Conservation (phyloP, 2,113 vertebrate genomes). For the Centrocercus urophasianus region DNA sequence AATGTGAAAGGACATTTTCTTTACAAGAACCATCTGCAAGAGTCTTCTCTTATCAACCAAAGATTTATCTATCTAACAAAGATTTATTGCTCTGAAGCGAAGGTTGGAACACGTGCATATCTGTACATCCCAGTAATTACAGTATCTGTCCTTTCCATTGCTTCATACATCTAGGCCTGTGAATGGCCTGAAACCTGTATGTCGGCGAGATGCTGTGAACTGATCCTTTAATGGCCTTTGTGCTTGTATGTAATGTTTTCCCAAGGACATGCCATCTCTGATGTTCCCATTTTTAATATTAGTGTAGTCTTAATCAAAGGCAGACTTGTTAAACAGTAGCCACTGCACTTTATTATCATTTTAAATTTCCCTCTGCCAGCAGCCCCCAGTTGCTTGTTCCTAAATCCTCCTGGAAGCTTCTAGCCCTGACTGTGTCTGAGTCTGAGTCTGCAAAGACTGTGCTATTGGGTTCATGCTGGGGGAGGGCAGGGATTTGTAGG, state of each 20-base stretch:
- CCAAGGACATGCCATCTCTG: background rate
- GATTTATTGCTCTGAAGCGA: constrained; percentile 50
- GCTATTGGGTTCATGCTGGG: background rate
- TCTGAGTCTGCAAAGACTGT: background rate
- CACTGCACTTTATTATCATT: background rate
- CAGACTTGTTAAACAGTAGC: constrained; percentile 18
- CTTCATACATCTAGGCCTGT: constrained; percentile 44
- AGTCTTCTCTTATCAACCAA: background rate
- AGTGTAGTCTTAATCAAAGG: background rate
- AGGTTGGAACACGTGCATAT: constrained; percentile 40
- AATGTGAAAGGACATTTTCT: constrained; percentile 33
- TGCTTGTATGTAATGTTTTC: constrained; percentile 19
- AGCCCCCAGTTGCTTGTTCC: background rate
- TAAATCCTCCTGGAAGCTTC: constrained; percentile 8
- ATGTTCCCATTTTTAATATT: background rate
- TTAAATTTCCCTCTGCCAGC: constrained; percentile 24
- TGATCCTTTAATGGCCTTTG: constrained; percentile 28
- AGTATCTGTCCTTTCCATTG: constrained; percentile 55
- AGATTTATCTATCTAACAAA: constrained; percentile 40
- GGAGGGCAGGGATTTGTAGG: background rate
- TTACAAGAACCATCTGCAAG: constrained; percentile 18
- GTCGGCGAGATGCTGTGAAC: background rate
- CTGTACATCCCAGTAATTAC: constrained; percentile 63
- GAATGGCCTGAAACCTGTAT: constrained; percentile 7
- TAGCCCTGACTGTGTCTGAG: background rate